Conservation (phyloP, 2,888 invertebrate genomes). For the Lithophane leautieri region DNA sequence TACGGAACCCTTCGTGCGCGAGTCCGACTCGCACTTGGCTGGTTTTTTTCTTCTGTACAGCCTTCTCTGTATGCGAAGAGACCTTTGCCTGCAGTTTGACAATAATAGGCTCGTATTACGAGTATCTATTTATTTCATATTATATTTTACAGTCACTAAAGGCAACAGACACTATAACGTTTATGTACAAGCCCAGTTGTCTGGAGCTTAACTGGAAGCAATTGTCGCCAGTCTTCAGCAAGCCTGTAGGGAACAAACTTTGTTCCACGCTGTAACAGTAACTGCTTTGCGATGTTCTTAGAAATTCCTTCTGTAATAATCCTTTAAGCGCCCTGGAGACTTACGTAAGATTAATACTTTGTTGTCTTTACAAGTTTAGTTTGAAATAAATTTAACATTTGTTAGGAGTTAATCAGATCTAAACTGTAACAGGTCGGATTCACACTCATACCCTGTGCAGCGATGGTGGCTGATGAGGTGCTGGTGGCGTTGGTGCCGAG, state of each 20-base stretch:
- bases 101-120: background rate
- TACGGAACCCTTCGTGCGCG: too few species aligned
- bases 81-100: too few species aligned
- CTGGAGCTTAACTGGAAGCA: conserved; percentile 15
- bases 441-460: background rate
- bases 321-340: background rate
- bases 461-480: too few species aligned
- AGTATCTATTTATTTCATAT: background rate
- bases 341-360: background rate
- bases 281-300: conserved; percentile 9
- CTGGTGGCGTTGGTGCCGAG: too few species aligned
- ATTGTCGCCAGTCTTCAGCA: conserved; percentile 9
- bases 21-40: too few species aligned
- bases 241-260: conserved; percentile 28
- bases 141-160: background rate
- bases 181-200: background rate
- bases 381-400: background rate
- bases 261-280: background rate
- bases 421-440: background rate
- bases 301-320: background rate
- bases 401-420: background rate
- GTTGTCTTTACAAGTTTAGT: background rate
- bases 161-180: background rate
- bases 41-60: too few species aligned
- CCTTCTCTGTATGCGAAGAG: too few species aligned